Percentiles rank a stretch among this genome's conserved stretches.
phyloP scores from a whole-genome alignment of 2,888 invertebrate genomes.

The Halocaridina rubra region DNA sequence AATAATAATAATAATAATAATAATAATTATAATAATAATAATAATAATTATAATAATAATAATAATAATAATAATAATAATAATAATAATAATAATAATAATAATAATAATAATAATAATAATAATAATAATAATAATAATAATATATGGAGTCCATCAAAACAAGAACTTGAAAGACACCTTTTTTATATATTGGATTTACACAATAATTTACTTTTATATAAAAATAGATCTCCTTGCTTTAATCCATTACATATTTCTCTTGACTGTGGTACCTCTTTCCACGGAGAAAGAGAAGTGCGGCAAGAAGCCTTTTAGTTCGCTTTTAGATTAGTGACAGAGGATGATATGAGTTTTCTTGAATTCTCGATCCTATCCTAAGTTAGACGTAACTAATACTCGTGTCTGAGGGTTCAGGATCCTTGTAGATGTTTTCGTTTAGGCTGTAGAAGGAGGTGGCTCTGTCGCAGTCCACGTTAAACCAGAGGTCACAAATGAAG shows the following conservation, averaged over 20 bases:
- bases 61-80: too few relatives aligned
- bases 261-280: neutral
- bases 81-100: too few relatives aligned
- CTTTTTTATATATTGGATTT: too few relatives aligned
- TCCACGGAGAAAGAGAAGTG: neutral
- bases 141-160: too few relatives aligned
- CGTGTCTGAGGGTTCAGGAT: conserved; percentile 25
- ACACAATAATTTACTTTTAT: neutral
- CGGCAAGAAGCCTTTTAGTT: neutral
- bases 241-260: neutral
- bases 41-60: too few relatives aligned
- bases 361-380: neutral
- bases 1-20: too few relatives aligned
- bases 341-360: neutral
- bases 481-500: conserved; percentile 31
- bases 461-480: conserved; percentile 15
- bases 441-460: conserved; percentile 11
- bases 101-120: too few relatives aligned
- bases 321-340: neutral
- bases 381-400: conserved; percentile 6
- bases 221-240: neutral
- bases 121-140: too few relatives aligned
- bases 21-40: too few relatives aligned
- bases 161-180: too few relatives aligned
- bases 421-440: conserved; percentile 27